phyloP scores from a whole-genome alignment of 1,140 invertebrate genomes.

The Drosophila rhopaloa region DNA sequence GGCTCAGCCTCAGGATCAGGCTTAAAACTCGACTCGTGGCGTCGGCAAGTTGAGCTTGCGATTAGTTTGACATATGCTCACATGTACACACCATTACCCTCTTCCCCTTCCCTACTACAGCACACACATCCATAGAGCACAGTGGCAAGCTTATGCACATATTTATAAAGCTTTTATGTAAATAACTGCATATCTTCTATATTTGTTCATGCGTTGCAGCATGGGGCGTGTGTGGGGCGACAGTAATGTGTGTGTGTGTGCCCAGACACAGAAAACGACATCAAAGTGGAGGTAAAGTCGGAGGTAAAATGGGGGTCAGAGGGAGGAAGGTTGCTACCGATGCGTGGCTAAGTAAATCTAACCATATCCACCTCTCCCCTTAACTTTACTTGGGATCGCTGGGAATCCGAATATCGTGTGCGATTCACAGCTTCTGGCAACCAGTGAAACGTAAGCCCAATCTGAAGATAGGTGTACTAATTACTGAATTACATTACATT shows the following conservation, averaged over 20 bases:
- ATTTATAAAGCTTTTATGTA: constrained; percentile 65
- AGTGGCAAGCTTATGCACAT: constrained; percentile 49
- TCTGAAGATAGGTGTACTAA: no score
- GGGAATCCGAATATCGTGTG: constrained; percentile 12
- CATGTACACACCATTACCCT: constrained; percentile 23
- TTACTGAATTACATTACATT: no score
- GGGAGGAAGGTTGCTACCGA: constrained; percentile 35
- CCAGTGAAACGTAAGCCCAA: background rate
- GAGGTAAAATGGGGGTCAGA: background rate
- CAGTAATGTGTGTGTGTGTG: constrained; percentile 15
- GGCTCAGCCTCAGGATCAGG: constrained; percentile 12
- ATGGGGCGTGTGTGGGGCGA: constrained; percentile 15
- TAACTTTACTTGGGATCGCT: constrained; percentile 29
- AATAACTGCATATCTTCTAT: constrained; percentile 63
- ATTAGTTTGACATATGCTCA: constrained; percentile 56
- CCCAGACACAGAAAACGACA: constrained; percentile 26
- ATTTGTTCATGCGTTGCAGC: constrained; percentile 54
- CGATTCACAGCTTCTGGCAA: constrained; percentile 26
- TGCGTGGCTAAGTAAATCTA: constrained; percentile 65
- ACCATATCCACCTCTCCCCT: constrained; percentile 12
- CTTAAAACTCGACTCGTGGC: constrained; percentile 10
- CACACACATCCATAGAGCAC: constrained; percentile 7
- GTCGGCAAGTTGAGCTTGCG: constrained; percentile 25
- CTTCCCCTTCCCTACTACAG: background rate
- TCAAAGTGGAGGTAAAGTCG: background rate